Conservation (phyloP, 1,140 invertebrate species). For the Brachionus rotundiformis region DNA sequence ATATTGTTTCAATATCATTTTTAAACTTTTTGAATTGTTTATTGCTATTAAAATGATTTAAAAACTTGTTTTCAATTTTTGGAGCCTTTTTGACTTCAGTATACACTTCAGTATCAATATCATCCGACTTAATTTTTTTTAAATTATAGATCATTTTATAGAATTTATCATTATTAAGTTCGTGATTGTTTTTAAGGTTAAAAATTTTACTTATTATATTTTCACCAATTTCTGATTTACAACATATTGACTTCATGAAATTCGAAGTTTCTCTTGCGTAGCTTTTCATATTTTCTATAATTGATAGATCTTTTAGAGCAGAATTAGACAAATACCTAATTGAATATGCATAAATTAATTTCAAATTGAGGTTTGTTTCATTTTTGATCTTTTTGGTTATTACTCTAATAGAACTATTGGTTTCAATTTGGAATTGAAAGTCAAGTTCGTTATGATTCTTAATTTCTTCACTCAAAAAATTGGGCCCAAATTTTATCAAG, state of each 20-base stretch:
- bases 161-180: background rate
- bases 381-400: background rate
- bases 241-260: background rate
- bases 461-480: no score
- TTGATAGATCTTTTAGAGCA: background rate
- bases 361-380: background rate
- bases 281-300: background rate
- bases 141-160: background rate
- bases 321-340: background rate
- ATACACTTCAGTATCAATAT: background rate
- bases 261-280: background rate
- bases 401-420: background rate
- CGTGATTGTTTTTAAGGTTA: background rate
- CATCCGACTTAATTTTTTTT: background rate
- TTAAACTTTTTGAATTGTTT: background rate
- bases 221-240: background rate
- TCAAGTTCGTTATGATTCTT: background rate
- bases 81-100: background rate
- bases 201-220: background rate
- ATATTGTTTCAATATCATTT: background rate
- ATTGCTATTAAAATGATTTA: background rate
- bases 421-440: conserved; percentile 13
- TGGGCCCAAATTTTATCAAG: background rate
- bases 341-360: background rate
- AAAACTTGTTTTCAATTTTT: background rate